These are phyloP conservation scores for Tragelaphus eurycerus DNA, from an alignment of 2,797 vertebrate species.

Conservation along the genomic window DNA sequence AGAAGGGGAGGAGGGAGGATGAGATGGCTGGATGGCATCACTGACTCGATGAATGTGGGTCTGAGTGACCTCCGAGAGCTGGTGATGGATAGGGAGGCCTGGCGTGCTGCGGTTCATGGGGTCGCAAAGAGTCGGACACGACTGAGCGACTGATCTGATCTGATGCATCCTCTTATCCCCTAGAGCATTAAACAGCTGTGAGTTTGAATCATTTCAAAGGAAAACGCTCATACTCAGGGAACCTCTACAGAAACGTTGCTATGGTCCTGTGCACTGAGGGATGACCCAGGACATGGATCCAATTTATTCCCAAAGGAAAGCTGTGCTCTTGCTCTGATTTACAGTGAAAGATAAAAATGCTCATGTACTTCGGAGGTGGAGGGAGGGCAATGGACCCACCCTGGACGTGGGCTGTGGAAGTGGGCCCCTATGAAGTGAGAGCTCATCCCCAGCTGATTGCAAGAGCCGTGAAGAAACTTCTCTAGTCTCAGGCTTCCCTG, in stretches of 20 bases:
- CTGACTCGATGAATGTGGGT: too few relatives aligned
- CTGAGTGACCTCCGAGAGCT: too few relatives aligned
- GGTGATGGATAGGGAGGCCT: too few relatives aligned
- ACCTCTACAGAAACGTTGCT: not conserved
- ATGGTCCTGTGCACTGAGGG: not conserved
- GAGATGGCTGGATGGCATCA: too few relatives aligned
- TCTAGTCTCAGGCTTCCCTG: not conserved
- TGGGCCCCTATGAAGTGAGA: not conserved
- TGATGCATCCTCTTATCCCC: not conserved
- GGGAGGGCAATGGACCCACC: not conserved
- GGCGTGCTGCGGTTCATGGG: too few relatives aligned
- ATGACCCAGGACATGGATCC: not conserved
- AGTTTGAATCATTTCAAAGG: not conserved
- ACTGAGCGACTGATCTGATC: too few relatives aligned
- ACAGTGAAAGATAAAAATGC: not conserved
- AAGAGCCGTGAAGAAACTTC: not conserved
- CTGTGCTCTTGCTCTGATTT: not conserved
- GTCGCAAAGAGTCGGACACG: too few relatives aligned
- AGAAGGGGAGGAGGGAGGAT: too few relatives aligned
- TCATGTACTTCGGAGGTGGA: not conserved
- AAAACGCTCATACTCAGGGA: slow-evolving; percentile 1
- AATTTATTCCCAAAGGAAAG: not conserved
- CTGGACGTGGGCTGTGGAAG: not conserved
- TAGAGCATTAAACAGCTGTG: slow-evolving; percentile 42
- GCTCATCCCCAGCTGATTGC: not conserved